Percentiles rank a stretch among this genome's conserved stretches.
Conservation (phyloP, 2,797 vertebrate species). For the Neosilurus mollespiculum region DNA sequence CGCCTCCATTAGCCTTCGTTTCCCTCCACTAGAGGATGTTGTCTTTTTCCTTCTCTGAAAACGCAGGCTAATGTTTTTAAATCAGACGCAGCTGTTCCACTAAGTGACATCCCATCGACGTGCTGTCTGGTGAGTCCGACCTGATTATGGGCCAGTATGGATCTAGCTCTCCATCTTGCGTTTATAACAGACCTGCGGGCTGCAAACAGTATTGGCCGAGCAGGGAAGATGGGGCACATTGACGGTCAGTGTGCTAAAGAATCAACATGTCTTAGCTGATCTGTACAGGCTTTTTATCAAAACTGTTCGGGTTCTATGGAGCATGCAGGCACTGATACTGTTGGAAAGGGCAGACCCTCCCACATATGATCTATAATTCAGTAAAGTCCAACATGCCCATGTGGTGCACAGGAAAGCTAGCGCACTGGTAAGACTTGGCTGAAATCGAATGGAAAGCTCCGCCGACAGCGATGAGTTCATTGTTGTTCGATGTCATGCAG, state of each 20-base stretch:
- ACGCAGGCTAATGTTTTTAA: slow-evolving; percentile 53
- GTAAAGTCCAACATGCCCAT: slow-evolving; percentile 42
- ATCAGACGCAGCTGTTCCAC: slow-evolving; percentile 55
- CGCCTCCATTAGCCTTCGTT: slow-evolving; percentile 45
- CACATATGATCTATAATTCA: slow-evolving; percentile 57
- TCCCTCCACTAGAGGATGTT: background rate
- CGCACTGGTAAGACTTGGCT: slow-evolving; percentile 5
- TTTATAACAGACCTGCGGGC: slow-evolving; percentile 30
- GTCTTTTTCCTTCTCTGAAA: slow-evolving; percentile 27
- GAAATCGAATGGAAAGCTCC: slow-evolving; percentile 31
- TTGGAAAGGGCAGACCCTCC: slow-evolving; percentile 50
- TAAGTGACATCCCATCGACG: slow-evolving; percentile 54
- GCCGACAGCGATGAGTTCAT: slow-evolving; percentile 28
- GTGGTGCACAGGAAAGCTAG: slow-evolving; percentile 27
- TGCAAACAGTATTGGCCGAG: slow-evolving; percentile 40
- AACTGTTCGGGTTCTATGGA: slow-evolving; percentile 15
- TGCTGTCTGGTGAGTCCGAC: slow-evolving; percentile 49
- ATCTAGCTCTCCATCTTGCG: slow-evolving; percentile 37
- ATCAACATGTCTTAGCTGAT: slow-evolving; percentile 7
- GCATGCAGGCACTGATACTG: slow-evolving; percentile 38
- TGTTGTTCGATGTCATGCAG: slow-evolving; percentile 27
- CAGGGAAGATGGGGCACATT: background rate
- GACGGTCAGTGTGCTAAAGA: background rate
- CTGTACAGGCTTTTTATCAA: background rate
- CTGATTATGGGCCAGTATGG: slow-evolving; percentile 54